A percentile compares a stretch with the other conserved stretches of the same genome.
Conservation (phyloP, 2,797 vertebrate genomes). For the Sciaenops ocellatus region DNA sequence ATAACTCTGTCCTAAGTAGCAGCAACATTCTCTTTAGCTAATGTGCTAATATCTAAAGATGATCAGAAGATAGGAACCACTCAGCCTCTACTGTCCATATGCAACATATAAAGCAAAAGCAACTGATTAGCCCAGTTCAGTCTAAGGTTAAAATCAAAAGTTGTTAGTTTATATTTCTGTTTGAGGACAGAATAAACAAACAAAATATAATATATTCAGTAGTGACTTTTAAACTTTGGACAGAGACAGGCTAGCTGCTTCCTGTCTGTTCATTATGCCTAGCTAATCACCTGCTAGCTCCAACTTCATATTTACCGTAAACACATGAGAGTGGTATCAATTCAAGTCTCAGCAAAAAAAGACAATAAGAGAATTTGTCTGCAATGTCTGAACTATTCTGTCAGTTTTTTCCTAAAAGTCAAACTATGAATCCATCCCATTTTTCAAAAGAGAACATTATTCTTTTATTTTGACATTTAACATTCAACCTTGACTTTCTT, state of each 20-base stretch:
- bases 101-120: background rate
- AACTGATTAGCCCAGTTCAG: background rate
- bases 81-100: background rate
- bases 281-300: background rate
- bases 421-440: background rate
- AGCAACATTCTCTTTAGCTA: background rate
- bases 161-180: background rate
- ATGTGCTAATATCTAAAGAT: background rate
- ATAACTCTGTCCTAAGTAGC: background rate
- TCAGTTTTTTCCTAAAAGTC: too few species aligned
- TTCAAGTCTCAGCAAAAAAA: background rate
- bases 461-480: background rate
- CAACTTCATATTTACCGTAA: too few species aligned
- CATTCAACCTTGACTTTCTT: background rate
- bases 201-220: background rate
- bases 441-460: background rate
- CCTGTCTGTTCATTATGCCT: background rate
- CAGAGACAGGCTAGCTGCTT: background rate
- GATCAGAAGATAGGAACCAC: background rate
- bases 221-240: background rate
- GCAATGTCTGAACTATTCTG: background rate
- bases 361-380: background rate
- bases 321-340: too few species aligned
- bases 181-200: background rate
- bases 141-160: background rate